Percentiles rank a stretch among this genome's conserved stretches.
Evolutionary conservation across 2,797 vertebrate species (phyloP).

Genomic region (Enteromius argenteus): DNA sequence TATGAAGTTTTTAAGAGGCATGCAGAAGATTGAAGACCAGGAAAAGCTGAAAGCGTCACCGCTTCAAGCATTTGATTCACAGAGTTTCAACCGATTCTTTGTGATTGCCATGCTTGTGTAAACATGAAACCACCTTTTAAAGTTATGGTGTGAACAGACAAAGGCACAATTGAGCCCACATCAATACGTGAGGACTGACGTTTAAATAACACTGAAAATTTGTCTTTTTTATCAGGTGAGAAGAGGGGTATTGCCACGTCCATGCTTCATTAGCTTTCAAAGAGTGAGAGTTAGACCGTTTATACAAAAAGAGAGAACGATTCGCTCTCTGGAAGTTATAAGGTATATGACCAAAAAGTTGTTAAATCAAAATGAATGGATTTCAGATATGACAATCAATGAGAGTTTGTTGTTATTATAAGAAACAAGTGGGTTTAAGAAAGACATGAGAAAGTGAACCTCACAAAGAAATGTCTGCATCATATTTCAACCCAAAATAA

Average conservation of each 20-base stretch:
- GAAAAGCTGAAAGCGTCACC: conserved; percentile 60
- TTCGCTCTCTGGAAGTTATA: conserved; percentile 79
- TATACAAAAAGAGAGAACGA: conserved; percentile 41
- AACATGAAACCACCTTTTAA: conserved; percentile 75
- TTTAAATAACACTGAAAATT: background rate
- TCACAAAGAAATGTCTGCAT: background rate
- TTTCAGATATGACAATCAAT: conserved; percentile 69
- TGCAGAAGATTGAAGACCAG: conserved; percentile 80
- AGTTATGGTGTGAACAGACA: conserved; percentile 72
- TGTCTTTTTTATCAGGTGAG: background rate
- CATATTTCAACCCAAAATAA: background rate
- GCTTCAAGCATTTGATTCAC: conserved; percentile 60
- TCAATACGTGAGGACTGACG: conserved; percentile 63
- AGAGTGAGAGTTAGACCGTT: conserved; percentile 75
- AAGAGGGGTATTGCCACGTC: conserved; percentile 70
- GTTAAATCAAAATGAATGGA: conserved; percentile 71
- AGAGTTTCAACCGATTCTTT: conserved; percentile 63
- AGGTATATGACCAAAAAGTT: conserved; percentile 60
- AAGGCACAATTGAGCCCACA: conserved; percentile 77
- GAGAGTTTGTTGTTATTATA: background rate
- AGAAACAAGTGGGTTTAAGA: conserved; percentile 16
- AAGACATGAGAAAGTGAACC: background rate
- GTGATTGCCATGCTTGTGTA: conserved; percentile 80
- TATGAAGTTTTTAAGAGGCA: conserved; percentile 56
- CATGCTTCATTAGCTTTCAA: conserved; percentile 85